Evolutionary conservation across 1,140 invertebrate genomes (phyloP), one percentile per base, ranked within the genome.

Genomic region (Copidosoma floridanum): DNA sequence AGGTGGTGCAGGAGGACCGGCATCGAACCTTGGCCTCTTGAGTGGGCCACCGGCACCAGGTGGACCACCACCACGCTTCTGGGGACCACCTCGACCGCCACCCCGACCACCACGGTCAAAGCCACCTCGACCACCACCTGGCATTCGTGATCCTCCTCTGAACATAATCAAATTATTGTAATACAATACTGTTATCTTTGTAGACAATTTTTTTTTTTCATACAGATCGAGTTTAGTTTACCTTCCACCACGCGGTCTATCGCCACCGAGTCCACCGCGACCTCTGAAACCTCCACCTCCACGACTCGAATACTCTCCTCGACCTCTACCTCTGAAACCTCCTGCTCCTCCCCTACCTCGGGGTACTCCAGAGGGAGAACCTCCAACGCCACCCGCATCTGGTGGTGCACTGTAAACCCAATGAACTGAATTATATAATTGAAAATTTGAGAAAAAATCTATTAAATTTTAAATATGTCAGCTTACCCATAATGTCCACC

Each of bases 1-100:
- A 5, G 78, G 66, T 16, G 79, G 78, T 21, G 71, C 66, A 37
- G 73, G 67, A 2, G 76, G 69, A n/a, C n/a, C n/a, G 16, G 74
- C 71, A 58, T 81, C 79, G 27, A 78, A 81, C 65, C 79, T 71
- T 1, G 78, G 77, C 56, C 79, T 73, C 26, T 81, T 81, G 0
- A 76, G 75, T 14, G 79, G 79, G 41, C 79, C 79, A 38, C 72
- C 73, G 1, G 75, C 71, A 11, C 76, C 76, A 1, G 73, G 75
- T 53, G 77, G 77, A 6, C 76, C 76, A n/a, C 75, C 75, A 11
- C 76, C 77, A n/a, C 78, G 73, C 62, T 81, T 80, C 1, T 75
- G 69, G 6, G 77, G 74, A 8, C 73, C 77, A 23, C 74, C 75
- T 10, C 74, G 55, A 41, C 76, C 64, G 37, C 73, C 70, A 6